Evolutionary conservation across 1,140 invertebrate species (phyloP), one percentile per base, ranked within the genome.

Genomic region (Leptinotarsa texana): DNA sequence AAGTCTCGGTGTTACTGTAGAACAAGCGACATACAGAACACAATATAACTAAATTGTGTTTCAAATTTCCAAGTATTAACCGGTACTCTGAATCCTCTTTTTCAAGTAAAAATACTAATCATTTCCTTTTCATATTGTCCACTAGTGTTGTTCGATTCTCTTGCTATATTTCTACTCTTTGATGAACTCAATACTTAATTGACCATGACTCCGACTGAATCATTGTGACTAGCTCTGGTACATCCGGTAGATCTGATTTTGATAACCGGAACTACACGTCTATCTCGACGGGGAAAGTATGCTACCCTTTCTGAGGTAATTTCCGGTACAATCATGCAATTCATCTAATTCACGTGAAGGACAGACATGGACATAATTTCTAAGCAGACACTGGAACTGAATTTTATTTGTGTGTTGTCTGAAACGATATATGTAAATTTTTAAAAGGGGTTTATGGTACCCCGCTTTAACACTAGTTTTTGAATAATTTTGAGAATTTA

Each of bases 261-360:
- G 51, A 57, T 57, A 57, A 57, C 51, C 51, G 51, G 51, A 57
- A 57, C 51, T 57, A 57, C 51, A 57, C 51, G 51, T 57, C 51
- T 57, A 57, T 57, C 51, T 57, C 51, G 51, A 1, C 51, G 17
- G 51, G 51, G n/a, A 57, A 57, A 57, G 51, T 57, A 57, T 57
- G 17, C 15, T 18, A 57, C 15, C 51, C 51, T 18, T 57, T 57
- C 51, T 18, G 51, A 57, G 17, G 51, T 57, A 17, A 18, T 57
- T 57, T 57, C 51, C 51, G 51, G 0, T 57, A 57, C 15, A 57
- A n/a, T 57, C 51, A 57, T 18, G 51, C 33, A 42, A 42, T 42
- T 57, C 51, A 57, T 57, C n/a, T 18, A 18, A 57, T 57, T 57
- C 8, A 57, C 51, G 15, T 17, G 17, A 18, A 57, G 15, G 51